Evolutionary conservation across 2,797 vertebrate genomes (phyloP).

Genomic region (Enteromius trimaculatus): DNA sequence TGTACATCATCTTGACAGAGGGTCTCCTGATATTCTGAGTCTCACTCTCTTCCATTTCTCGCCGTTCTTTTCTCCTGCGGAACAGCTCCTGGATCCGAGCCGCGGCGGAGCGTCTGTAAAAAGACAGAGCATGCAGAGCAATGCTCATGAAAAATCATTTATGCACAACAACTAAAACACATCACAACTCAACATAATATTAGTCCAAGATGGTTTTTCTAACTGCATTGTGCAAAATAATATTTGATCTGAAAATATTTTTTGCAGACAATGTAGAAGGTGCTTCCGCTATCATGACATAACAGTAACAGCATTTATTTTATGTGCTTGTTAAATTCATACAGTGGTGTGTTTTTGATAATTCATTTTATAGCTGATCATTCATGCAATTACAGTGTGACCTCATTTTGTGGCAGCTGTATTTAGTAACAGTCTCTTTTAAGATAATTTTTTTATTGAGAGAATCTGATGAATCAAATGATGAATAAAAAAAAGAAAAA

Average conservation of each 20-base stretch:
- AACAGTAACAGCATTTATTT: not conserved
- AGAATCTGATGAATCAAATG: no score
- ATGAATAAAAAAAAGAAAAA: no score
- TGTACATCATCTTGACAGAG: constrained; percentile 93
- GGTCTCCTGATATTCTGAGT: constrained; percentile 93
- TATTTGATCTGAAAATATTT: not conserved
- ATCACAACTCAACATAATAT: not conserved
- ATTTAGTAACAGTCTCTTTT: no score
- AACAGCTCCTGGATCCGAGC: constrained; percentile 98
- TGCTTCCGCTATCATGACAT: not conserved
- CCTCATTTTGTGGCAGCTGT: no score
- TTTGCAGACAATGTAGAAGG: not conserved
- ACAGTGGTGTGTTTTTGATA: no score
- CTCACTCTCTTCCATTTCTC: constrained; percentile 96
- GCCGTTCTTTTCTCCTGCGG: constrained; percentile 92
- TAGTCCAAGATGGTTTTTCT: not conserved
- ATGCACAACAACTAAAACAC: not conserved
- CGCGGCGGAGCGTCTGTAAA: constrained; percentile 89
- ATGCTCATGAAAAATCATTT: not conserved
- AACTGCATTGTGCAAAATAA: not conserved
- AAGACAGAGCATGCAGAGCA: constrained; percentile 25
- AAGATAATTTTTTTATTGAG: no score
- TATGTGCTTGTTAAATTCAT: not conserved
- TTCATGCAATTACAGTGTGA: no score
- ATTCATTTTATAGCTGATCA: no score